Base-by-base conservation (phyloP, 2,113 vertebrate genomes). In the Carassius carassius region DNA sequence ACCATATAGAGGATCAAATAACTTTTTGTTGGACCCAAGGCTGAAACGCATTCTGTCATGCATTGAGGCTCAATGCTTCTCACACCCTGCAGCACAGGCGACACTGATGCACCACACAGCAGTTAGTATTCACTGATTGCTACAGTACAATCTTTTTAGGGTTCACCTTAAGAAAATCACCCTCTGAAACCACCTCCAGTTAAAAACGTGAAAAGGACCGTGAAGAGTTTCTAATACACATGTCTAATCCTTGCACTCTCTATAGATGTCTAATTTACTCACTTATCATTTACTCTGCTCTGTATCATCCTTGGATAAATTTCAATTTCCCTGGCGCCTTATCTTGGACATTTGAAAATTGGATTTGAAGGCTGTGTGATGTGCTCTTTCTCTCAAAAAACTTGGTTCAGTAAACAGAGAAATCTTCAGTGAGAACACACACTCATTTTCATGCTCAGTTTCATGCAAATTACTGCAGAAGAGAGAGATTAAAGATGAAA, bases 281-380 rank as follows among this genome's bases (percentile, higher is more conserved):
- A 19, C 51, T 81, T 7, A 23, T n/a, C 37, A 67, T 81, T 69
- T 69, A 81, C 81, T 70, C 16, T 63, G 67, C 79, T 78, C 77
- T 82, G 87, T 88, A 91, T 90, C 91, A 84, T 86, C 85, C 85
- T 17, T 82, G 82, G 87, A 92, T 92, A 69, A 80, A 91, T 91
- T 90, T 83, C 79, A 85, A 92, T 92, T 94, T 93, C 86, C 85
- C 87, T 87, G 29, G 56, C 83, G 10, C 91, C 88, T 91, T 91
- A 92, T 92, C 90, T 87, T 88, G 88, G 79, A 89, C 83, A 89
- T 92, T 93, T 92, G 89, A 89, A 85, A 91, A 93, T 91, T 92
- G 82, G 83, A 87, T 91, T 91, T 87, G 85, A 63, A 23, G 69
- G 41, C 76, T 73, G 29, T 90, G 84, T 90, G 86, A 88, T 85